phyloP scores from a whole-genome alignment of 2,113 vertebrate species.

The Alectura lathami region DNA sequence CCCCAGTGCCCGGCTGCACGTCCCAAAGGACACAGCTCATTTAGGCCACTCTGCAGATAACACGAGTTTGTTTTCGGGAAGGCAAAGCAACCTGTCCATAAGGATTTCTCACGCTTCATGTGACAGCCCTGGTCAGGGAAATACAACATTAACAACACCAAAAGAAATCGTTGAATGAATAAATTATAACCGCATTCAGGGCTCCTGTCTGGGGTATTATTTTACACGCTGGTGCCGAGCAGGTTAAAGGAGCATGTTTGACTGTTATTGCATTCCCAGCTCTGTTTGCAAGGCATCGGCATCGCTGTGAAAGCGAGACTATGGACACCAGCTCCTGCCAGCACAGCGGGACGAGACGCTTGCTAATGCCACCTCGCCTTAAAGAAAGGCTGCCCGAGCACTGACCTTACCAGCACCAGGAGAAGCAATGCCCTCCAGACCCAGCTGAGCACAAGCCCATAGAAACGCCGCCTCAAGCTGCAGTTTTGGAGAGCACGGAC shows the following conservation, averaged over 20 bases:
- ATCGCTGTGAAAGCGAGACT: slow-evolving; percentile 31
- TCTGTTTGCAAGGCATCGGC: not conserved
- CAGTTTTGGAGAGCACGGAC: not conserved
- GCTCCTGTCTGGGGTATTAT: slow-evolving; percentile 60
- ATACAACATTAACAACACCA: slow-evolving; percentile 65
- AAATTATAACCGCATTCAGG: slow-evolving; percentile 69
- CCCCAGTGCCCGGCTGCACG: not conserved
- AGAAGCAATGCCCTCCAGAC: not conserved
- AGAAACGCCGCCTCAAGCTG: not conserved
- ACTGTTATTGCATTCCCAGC: slow-evolving; percentile 9
- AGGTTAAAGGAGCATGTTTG: slow-evolving; percentile 68
- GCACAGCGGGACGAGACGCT: not conserved
- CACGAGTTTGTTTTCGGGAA: slow-evolving; percentile 43
- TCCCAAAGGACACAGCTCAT: slow-evolving; percentile 31
- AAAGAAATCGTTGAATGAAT: slow-evolving; percentile 66
- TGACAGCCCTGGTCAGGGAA: slow-evolving; percentile 49
- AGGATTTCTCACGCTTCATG: slow-evolving; percentile 68
- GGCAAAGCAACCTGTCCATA: slow-evolving; percentile 70
- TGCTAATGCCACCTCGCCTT: not conserved
- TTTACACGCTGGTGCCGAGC: not conserved
- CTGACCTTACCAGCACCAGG: not conserved
- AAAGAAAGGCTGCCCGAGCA: rapidly evolving
- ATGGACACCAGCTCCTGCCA: not conserved
- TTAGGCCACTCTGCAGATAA: slow-evolving; percentile 48
- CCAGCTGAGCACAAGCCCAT: not conserved